Conservation (phyloP, 1,140 invertebrate species). For the Drosophila melanogaster region Release_6_plus_ISO1_MT NT_033779.5:1856001-1856500, state of each 20-base stretch:
- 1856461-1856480: constrained; percentile 87
- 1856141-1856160: constrained; percentile 12
- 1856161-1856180: constrained; percentile 11
- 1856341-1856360: background rate
- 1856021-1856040: constrained; percentile 50
- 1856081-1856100: constrained; percentile 13
- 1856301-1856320: too few species aligned
- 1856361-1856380: background rate
- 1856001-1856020: constrained; percentile 41
- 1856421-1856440: constrained; percentile 85
- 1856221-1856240: background rate
- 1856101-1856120: constrained; percentile 31
- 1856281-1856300: too few species aligned
- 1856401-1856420: background rate
- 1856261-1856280: too few species aligned
- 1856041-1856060: constrained; percentile 58
- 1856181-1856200: constrained; percentile 35
- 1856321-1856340: constrained; percentile 5
- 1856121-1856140: constrained; percentile 2
- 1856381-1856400: constrained; percentile 40
- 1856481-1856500: constrained; percentile 83
- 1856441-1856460: constrained; percentile 90
- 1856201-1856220: constrained; percentile 18
- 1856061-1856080: constrained; percentile 26
- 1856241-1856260: too few species aligned